Evolutionary conservation across 2,113 vertebrate genomes (phyloP).

Genomic region (Tachuris rubrigastra): DNA sequence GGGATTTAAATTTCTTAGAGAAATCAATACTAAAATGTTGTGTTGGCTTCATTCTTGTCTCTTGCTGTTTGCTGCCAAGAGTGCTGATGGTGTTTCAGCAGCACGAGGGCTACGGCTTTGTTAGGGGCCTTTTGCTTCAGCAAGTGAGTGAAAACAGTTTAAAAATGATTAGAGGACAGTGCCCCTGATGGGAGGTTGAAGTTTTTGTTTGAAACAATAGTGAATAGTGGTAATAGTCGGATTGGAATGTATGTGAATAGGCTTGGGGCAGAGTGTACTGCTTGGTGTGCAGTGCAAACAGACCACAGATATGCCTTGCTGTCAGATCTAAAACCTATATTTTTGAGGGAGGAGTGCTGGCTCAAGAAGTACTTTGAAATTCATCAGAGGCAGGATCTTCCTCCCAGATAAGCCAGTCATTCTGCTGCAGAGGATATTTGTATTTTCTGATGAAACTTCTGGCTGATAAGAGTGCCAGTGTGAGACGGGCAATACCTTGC

Average conservation of each 20-base stretch:
- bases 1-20: slow-evolving; percentile 65
- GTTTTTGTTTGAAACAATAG: background rate
- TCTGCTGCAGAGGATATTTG: slow-evolving; percentile 34
- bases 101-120: background rate
- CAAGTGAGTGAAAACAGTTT: background rate
- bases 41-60: slow-evolving; percentile 50
- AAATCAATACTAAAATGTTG: slow-evolving; percentile 65
- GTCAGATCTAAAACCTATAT: background rate
- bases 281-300: background rate
- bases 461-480: slow-evolving; percentile 7
- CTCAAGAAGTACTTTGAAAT: background rate
- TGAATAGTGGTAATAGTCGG: background rate
- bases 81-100: slow-evolving; percentile 26
- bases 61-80: slow-evolving; percentile 36
- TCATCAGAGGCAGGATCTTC: slow-evolving; percentile 39
- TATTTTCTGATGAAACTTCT: slow-evolving; percentile 28
- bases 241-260: background rate
- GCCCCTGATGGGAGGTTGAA: background rate
- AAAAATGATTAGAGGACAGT: background rate
- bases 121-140: background rate
- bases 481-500: background rate
- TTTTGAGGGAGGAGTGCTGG: background rate
- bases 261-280: background rate
- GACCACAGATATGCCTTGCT: background rate
- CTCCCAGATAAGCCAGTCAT: background rate